Evolutionary conservation across 2,113 vertebrate genomes (phyloP).

Genomic region (Eudyptes chrysolophus): DNA sequence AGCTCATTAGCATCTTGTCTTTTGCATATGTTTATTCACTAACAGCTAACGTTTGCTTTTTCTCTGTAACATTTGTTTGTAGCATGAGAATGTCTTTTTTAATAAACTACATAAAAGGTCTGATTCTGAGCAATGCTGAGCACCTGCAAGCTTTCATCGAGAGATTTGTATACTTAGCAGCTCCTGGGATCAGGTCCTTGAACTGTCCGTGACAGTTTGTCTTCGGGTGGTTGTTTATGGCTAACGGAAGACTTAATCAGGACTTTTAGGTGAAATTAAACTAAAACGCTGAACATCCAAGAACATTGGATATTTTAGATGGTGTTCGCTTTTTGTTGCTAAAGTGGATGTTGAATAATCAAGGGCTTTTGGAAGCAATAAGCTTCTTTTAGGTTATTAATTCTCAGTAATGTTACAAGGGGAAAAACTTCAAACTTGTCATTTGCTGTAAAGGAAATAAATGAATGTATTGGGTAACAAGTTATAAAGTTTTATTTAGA

Average conservation of each 20-base stretch:
- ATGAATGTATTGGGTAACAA: not conserved
- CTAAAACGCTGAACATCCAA: not conserved
- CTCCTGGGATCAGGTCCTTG: conserved; percentile 22
- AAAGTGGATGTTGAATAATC: not conserved
- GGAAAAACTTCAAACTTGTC: not conserved
- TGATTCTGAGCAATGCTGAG: conserved; percentile 62
- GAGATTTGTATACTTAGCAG: not conserved
- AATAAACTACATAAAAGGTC: conserved; percentile 66
- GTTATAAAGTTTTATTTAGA: not conserved
- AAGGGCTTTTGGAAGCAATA: not conserved
- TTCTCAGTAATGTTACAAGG: not conserved
- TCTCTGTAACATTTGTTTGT: conserved; percentile 68
- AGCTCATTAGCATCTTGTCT: conserved; percentile 48
- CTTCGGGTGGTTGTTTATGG: not conserved
- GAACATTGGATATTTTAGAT: not conserved
- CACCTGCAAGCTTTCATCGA: conserved; percentile 9
- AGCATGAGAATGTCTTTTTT: conserved; percentile 74
- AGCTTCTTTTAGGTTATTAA: not conserved
- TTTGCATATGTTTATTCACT: conserved; percentile 58
- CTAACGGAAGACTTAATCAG: not conserved
- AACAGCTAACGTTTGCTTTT: conserved; percentile 71
- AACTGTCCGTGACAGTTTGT: not conserved
- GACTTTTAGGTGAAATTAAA: not conserved
- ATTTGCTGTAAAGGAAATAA: not conserved
- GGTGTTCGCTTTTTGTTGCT: not conserved